A percentile compares a stretch with the other conserved stretches of the same genome.
Evolutionary conservation across 2,888 invertebrate species (phyloP).

Genomic region (Teleogryllus oceanicus): DNA sequence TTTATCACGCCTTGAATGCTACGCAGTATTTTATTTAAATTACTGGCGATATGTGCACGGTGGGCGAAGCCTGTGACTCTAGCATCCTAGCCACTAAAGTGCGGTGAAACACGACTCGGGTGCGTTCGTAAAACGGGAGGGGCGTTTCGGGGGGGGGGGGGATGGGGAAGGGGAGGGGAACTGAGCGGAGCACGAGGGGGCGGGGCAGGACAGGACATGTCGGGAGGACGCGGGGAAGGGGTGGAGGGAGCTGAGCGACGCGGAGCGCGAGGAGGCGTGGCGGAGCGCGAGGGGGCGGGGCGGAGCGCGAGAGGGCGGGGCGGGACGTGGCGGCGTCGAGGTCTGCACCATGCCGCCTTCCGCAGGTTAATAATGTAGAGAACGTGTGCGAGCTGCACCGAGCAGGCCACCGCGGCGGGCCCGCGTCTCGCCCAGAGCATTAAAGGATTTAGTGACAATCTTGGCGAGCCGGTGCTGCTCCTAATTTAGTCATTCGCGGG

Average conservation of each 20-base stretch:
- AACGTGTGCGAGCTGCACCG: neutral
- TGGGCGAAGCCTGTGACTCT: neutral
- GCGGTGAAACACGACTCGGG: neutral
- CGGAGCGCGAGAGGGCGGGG: neutral
- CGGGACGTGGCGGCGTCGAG: neutral
- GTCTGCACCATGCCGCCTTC: neutral
- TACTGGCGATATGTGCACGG: neutral
- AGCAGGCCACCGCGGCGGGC: neutral
- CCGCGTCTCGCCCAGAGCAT: neutral
- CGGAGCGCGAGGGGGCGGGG: neutral
- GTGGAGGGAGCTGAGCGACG: neutral
- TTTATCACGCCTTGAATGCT: neutral
- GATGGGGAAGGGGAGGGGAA: neutral
- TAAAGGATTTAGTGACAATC: constrained; percentile 11
- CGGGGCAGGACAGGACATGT: neutral
- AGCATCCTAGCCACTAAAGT: neutral
- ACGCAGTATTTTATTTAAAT: neutral
- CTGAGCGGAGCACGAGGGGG: neutral
- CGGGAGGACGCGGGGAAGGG: neutral
- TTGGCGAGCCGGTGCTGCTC: neutral
- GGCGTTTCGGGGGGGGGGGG: neutral
- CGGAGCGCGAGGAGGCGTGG: neutral
- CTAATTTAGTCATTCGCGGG: neutral
- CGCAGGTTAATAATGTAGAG: neutral
- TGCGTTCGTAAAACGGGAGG: neutral